Evolutionary conservation across 2,888 invertebrate genomes (phyloP).

Genomic region (Steinernema scapterisci): DNA sequence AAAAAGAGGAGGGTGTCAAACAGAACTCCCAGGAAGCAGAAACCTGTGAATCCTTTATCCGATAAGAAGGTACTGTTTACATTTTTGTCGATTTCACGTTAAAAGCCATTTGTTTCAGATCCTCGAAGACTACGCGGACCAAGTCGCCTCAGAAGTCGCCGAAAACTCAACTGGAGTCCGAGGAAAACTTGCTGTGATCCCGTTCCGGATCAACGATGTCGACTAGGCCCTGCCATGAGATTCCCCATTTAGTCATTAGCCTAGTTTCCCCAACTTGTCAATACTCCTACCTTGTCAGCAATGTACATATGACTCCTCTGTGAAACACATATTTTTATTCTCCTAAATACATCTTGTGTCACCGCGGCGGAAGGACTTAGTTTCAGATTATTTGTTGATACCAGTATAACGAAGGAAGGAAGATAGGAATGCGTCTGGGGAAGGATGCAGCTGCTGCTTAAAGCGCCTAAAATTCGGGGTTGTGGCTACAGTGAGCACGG

Average conservation of each 20-base stretch:
- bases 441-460: background rate
- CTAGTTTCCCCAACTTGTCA: too few relatives aligned
- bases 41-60: background rate
- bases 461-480: conserved; percentile 4
- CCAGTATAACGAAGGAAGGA: background rate
- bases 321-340: background rate
- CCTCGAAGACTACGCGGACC: conserved; percentile 52
- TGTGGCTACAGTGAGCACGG: background rate
- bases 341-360: background rate
- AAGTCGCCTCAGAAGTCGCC: conserved; percentile 52
- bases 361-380: conserved; percentile 2
- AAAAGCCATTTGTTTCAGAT: conserved; percentile 53
- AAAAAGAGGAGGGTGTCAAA: background rate
- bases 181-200: conserved; percentile 53
- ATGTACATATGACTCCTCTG: background rate
- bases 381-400: background rate
- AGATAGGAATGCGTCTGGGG: conserved; percentile 14
- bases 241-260: background rate
- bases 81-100: too few relatives aligned
- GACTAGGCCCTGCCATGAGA: background rate
- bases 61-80: background rate
- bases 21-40: background rate
- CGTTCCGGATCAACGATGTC: conserved; percentile 45
- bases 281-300: background rate
- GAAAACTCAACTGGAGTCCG: conserved; percentile 38